A percentile compares a stretch with the other conserved stretches of the same genome.
These are phyloP conservation scores for Osmoderma eremita DNA, from an alignment of 2,888 invertebrate genomes.

Conservation along the genomic window DNA sequence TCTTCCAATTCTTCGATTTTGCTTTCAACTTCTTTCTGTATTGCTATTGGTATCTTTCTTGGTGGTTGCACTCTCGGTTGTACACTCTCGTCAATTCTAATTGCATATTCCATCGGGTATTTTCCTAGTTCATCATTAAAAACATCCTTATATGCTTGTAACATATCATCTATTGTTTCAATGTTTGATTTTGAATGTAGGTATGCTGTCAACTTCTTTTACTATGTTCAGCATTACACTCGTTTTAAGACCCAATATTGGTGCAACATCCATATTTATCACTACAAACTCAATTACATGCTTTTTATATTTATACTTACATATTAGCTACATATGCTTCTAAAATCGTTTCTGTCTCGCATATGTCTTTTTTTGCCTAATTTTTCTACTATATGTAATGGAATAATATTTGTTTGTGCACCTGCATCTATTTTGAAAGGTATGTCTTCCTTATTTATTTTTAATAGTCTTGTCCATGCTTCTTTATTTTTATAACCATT, in stretches of 20 bases:
- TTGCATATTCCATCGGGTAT: neutral
- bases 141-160: neutral
- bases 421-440: too few species aligned
- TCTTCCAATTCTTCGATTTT: neutral
- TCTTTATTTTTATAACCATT: neutral
- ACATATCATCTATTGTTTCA: neutral
- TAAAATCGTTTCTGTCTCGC: too few species aligned
- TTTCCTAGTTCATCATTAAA: conserved; percentile 2
- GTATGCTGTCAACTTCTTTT: neutral
- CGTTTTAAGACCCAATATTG: neutral
- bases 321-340: too few species aligned
- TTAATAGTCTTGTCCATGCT: too few species aligned
- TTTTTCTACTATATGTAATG: too few species aligned
- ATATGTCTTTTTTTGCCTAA: too few species aligned
- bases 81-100: neutral
- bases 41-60: conserved; percentile 10
- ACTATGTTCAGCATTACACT: neutral
- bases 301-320: too few species aligned
- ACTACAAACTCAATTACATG: neutral
- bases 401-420: too few species aligned
- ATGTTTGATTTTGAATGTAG: neutral
- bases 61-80: neutral
- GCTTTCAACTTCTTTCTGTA: neutral
- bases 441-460: too few species aligned
- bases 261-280: neutral